Evolutionary conservation across 2,797 vertebrate species (phyloP).

Genomic region (Chrosomus eos): DNA sequence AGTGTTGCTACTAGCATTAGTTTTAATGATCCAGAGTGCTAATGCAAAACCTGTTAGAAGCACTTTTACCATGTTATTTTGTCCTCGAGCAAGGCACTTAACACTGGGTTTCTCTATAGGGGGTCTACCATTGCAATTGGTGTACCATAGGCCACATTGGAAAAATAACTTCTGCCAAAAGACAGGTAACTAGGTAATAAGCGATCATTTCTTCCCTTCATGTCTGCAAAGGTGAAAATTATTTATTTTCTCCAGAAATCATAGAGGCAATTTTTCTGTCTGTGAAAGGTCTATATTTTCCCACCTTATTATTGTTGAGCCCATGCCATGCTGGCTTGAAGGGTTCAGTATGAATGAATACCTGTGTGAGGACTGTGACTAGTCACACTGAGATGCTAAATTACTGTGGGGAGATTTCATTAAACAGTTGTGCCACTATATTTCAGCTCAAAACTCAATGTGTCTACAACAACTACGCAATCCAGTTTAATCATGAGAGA

Average conservation of each 20-base stretch:
- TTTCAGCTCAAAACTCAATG: neutral
- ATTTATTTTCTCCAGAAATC: constrained; percentile 18
- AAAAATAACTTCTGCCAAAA: constrained; percentile 9
- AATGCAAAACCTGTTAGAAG: constrained; percentile 20
- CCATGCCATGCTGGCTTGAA: constrained; percentile 1
- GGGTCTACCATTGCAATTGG: neutral
- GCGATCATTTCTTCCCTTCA: neutral
- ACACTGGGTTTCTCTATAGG: neutral
- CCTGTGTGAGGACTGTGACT: constrained; percentile 41
- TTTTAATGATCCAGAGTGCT: neutral
- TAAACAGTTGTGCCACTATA: neutral
- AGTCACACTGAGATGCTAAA: constrained; percentile 1
- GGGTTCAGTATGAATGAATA: constrained; percentile 50
- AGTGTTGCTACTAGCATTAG: neutral
- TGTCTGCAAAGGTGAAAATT: neutral
- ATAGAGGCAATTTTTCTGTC: constrained; percentile 28
- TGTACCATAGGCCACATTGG: neutral
- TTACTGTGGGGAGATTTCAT: neutral
- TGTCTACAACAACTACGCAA: neutral
- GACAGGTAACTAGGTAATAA: neutral
- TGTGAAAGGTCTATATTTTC: constrained; percentile 47
- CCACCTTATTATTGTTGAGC: constrained; percentile 53
- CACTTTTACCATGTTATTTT: constrained; percentile 20
- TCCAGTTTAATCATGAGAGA: neutral
- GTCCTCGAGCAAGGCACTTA: constrained; percentile 7